A percentile compares a stretch with the other conserved stretches of the same genome.
These are phyloP conservation scores for Pangasius krempfi DNA, from an alignment of 2,797 vertebrate species.

Conservation along the genomic window DNA sequence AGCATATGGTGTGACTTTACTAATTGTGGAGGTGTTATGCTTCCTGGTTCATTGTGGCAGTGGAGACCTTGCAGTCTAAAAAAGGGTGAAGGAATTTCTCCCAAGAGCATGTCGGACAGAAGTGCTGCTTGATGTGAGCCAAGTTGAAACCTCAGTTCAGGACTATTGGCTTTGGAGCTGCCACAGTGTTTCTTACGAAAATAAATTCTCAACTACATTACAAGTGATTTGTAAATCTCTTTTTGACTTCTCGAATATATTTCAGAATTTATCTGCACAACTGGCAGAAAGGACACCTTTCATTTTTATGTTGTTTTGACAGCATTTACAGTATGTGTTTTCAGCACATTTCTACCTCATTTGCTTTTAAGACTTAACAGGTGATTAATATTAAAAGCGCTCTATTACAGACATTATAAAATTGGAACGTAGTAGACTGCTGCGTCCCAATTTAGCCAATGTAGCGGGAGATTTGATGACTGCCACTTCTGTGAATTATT, in stretches of 20 bases:
- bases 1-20: constrained; percentile 11
- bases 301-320: background rate
- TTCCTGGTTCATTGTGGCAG: constrained; percentile 35
- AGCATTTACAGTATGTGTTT: constrained; percentile 10
- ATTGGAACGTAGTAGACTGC: background rate
- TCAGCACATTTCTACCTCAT: constrained; percentile 24
- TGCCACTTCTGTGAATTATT: constrained; percentile 41
- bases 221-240: constrained; percentile 21
- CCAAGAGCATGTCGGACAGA: constrained; percentile 45
- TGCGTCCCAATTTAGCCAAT: background rate
- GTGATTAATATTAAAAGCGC: constrained; percentile 24
- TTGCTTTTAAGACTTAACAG: constrained; percentile 36
- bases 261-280: background rate
- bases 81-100: constrained; percentile 48
- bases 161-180: constrained; percentile 56
- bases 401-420: constrained; percentile 31
- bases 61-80: constrained; percentile 20
- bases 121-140: constrained; percentile 39
- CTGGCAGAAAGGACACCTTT: background rate
- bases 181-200: constrained; percentile 4
- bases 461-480: constrained; percentile 24
- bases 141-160: constrained; percentile 46
- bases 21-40: constrained; percentile 25
- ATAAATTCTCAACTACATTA: background rate
- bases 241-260: background rate